phyloP scores from a whole-genome alignment of 1,140 invertebrate genomes.

The Proales similis region DNA sequence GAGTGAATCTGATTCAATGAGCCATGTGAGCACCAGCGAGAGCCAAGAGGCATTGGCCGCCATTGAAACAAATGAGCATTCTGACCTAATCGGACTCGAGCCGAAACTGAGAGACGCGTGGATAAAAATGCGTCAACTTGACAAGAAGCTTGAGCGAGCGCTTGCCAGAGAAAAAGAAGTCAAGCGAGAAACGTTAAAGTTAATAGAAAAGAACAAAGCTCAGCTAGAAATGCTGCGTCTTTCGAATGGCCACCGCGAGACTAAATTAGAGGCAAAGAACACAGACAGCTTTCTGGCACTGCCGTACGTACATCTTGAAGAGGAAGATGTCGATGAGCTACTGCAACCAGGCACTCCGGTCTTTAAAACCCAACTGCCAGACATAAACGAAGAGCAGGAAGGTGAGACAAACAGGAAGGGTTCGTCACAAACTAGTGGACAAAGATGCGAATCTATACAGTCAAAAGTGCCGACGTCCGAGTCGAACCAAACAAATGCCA shows the following conservation, averaged over 20 bases:
- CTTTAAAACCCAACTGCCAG: slow-evolving; percentile 33
- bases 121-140: slow-evolving; percentile 33
- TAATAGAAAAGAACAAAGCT: slow-evolving; percentile 35
- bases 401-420: too few species aligned
- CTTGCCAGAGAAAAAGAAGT: slow-evolving; percentile 24
- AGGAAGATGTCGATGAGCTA: neutral
- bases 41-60: too few species aligned
- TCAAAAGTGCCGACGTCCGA: slow-evolving; percentile 4
- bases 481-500: slow-evolving; percentile 19
- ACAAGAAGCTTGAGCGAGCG: slow-evolving; percentile 3
- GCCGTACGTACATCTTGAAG: slow-evolving; percentile 16
- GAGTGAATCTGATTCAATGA: too few species aligned
- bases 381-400: slow-evolving; percentile 25
- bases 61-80: too few species aligned
- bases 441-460: too few species aligned
- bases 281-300: slow-evolving; percentile 16
- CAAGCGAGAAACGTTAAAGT: slow-evolving; percentile 23
- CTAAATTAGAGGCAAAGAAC: slow-evolving; percentile 26
- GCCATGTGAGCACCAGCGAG: too few species aligned
- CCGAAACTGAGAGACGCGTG: slow-evolving; percentile 28
- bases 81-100: slow-evolving; percentile 12
- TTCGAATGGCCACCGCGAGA: slow-evolving; percentile 2
- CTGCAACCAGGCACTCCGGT: slow-evolving; percentile 4
- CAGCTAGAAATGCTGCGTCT: slow-evolving; percentile 2
- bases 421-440: too few species aligned